A percentile compares a stretch with the other conserved stretches of the same genome.
phyloP scores from a whole-genome alignment of 2,113 vertebrate genomes.

The Rutilus rutilus region DNA sequence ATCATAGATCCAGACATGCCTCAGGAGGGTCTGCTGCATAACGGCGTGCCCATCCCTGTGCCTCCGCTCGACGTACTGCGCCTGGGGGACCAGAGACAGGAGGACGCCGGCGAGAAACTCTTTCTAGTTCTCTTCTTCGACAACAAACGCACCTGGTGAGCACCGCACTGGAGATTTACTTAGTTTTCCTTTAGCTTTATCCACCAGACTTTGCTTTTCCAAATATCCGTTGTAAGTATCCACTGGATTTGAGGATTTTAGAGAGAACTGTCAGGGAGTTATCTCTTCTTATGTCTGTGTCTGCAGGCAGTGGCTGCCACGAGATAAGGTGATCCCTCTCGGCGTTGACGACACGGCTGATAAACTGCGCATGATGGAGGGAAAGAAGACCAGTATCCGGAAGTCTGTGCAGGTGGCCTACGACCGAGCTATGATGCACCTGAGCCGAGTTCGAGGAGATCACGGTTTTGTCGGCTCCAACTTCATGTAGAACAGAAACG shows the following conservation, averaged over 20 bases:
- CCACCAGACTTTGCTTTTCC: not conserved
- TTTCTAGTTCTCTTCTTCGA: conserved; percentile 99
- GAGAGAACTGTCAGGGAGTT: not conserved
- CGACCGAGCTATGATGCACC: conserved; percentile 93
- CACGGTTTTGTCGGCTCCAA: conserved; percentile 85
- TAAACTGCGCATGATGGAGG: conserved; percentile 96
- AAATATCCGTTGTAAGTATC: not conserved
- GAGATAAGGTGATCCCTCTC: conserved; percentile 89
- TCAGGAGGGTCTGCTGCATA: conserved; percentile 92
- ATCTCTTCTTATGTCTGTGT: not conserved
- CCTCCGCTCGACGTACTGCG: conserved; percentile 91
- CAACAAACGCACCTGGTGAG: conserved; percentile 98
- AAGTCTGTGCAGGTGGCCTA: conserved; percentile 98
- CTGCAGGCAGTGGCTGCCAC: conserved; percentile 94
- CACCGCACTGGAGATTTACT: not conserved
- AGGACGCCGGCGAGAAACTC: conserved; percentile 87
- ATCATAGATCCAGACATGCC: conserved; percentile 98
- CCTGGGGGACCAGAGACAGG: conserved; percentile 90
- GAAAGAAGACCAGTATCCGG: conserved; percentile 94
- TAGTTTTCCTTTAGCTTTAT: not conserved
- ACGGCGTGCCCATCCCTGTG: conserved; percentile 95
- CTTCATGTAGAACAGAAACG: conserved; percentile 79
- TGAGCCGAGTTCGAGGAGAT: conserved; percentile 88
- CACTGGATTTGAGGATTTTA: not conserved
- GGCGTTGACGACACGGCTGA: conserved; percentile 93